Conservation (phyloP, 2,797 vertebrate species). For the Echeneis naucrates region DNA sequence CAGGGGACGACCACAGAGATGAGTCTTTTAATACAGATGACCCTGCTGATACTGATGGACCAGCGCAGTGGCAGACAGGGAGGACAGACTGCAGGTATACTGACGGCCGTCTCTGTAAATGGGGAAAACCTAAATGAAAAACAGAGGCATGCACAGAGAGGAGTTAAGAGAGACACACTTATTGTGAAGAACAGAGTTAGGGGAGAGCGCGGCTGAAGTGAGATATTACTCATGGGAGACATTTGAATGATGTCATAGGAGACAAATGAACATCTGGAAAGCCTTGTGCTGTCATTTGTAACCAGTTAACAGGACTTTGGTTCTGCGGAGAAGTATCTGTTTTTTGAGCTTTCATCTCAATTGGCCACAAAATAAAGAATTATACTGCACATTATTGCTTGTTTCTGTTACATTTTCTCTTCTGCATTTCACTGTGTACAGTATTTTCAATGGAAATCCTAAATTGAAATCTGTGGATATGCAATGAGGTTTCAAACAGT, state of each 20-base stretch:
- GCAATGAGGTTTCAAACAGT: not conserved
- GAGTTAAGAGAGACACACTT: constrained; percentile 15
- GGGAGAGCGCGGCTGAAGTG: not conserved
- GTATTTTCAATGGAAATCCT: too few relatives aligned
- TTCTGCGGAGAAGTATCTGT: not conserved
- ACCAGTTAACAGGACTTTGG: not conserved
- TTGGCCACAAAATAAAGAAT: not conserved
- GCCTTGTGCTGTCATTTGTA: not conserved
- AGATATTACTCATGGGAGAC: not conserved
- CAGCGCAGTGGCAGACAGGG: not conserved
- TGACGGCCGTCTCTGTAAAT: constrained; percentile 40
- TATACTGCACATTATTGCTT: not conserved
- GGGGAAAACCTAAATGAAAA: constrained; percentile 13
- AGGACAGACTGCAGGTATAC: constrained; percentile 36
- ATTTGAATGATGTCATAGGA: constrained; percentile 13
- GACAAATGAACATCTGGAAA: constrained; percentile 25
- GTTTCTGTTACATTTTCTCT: not conserved
- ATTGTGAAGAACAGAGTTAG: constrained; percentile 13
- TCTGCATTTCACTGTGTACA: not conserved
- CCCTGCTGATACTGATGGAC: constrained; percentile 40
- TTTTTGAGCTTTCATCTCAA: not conserved
- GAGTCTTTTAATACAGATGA: constrained; percentile 54
- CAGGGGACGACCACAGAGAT: constrained; percentile 32
- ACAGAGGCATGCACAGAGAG: constrained; percentile 15
- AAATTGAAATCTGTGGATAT: not conserved